Base-by-base conservation (phyloP, 2,113 vertebrate species). In the Lepus europaeus region DNA sequence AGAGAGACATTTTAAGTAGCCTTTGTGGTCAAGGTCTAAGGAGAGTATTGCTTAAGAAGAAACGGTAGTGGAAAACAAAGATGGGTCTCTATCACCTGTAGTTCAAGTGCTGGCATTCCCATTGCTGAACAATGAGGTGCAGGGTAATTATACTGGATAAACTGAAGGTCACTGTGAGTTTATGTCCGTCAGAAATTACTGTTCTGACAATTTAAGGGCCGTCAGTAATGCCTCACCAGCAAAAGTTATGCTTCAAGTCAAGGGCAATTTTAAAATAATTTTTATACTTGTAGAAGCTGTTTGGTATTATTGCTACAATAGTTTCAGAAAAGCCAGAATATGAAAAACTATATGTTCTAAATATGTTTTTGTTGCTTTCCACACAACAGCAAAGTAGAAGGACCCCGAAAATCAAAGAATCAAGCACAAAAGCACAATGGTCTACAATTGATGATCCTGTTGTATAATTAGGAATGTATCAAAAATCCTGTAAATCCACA, bases 221-320 rank as follows among this genome's bases (percentile, higher is more conserved):
- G 87, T 33, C 36, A 80, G 8, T 64, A 92, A 33, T 74, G 91
- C 39, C 45, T 76, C 51, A 87, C 45, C 39, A 92, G 39, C 7
- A 88, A 70, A 83, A 77, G 78, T 39, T 81, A 78, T 45, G 64
- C 49, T 85, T 92, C 49, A 66, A 91, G 36, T 69, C 45, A 45
- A 76, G 88, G 39, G 19, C 25, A 78, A 69, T 94, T 95, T 96
- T 91, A 89, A 95, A 78, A 79, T 90, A 53, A 96, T 95, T 95
- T 96, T 95, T 87, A 82, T 53, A 76, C 49, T 85, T 5, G 25
- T 4, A 6, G 19, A 19, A 59, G 19, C 56, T 59, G 56, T 59
- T 69, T 89, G 51, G 69, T 86, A 14, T 29, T 91, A 20, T 53
- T 95, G n/a, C 29, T 77, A 84, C 16, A 23, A 25, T 72, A 88